Evolutionary conservation across 2,888 invertebrate species (phyloP).

Genomic region (Anaspis maculata): DNA sequence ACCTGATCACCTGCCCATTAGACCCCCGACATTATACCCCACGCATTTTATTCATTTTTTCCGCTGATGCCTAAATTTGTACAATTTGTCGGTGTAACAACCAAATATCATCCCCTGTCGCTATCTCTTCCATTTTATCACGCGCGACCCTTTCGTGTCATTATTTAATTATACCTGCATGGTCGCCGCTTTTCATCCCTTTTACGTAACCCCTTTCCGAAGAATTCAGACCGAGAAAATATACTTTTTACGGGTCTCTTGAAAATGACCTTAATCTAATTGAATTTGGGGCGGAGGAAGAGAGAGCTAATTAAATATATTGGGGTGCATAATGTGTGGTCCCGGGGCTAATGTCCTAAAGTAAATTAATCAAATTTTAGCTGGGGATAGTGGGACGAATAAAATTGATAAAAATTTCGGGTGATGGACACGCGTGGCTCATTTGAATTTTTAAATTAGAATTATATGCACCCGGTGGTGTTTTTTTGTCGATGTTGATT

Average conservation of each 20-base stretch:
- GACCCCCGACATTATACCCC: slow-evolving; percentile 19
- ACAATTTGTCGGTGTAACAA: slow-evolving; percentile 29
- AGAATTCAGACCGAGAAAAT: slow-evolving; percentile 5
- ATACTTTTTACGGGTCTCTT: slow-evolving; percentile 4
- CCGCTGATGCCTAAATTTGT: slow-evolving; percentile 16
- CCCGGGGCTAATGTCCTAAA: too few relatives aligned
- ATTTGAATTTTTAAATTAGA: slow-evolving; percentile 25
- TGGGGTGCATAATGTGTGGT: slow-evolving; percentile 15
- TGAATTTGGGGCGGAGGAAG: too few relatives aligned
- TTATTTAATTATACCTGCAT: slow-evolving; percentile 8
- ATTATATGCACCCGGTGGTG: slow-evolving; percentile 20
- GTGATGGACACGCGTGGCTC: slow-evolving; percentile 22
- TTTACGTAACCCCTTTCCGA: too few relatives aligned
- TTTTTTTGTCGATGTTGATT: slow-evolving; percentile 21
- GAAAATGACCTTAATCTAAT: too few relatives aligned
- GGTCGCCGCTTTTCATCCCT: slow-evolving; percentile 1
- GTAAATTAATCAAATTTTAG: slow-evolving; percentile 12
- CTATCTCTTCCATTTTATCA: slow-evolving; percentile 7
- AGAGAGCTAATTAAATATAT: slow-evolving; percentile 13
- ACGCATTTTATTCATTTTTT: slow-evolving; percentile 22
- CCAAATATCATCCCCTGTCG: slow-evolving; percentile 20
- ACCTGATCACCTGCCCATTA: slow-evolving; percentile 22
- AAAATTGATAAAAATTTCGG: too few relatives aligned
- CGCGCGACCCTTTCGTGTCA: slow-evolving; percentile 5
- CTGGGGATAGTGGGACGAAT: too few relatives aligned